Base-by-base conservation (phyloP, 2,113 vertebrate genomes). In the Callionymus lyra region DNA sequence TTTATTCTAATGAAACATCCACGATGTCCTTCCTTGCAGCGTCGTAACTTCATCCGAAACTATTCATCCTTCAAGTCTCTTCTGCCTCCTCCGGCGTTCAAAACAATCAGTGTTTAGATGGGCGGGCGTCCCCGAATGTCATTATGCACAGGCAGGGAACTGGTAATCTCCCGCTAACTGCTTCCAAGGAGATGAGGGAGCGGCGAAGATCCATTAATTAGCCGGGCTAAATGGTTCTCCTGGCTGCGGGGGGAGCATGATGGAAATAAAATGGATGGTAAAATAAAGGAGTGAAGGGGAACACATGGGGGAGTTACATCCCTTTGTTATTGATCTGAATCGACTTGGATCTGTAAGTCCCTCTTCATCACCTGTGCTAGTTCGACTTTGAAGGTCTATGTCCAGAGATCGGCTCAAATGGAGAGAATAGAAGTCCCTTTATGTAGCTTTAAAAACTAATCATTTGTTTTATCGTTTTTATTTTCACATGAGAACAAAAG, bases 191-290 rank as follows among this genome's bases (percentile, higher is more conserved):
- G 73, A 64, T 49, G 59, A 65, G 70, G 67, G 68, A 74, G 68
- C 73, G 64, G 69, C 69, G 72, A 54, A 69, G 63, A 53, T 62
- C 58, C 65, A 64, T 74, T 81, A 65, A 81, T 81, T 77, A 77
- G 49, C 60, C 2, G 33, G 41, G 57, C 57, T 75, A 65, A 79
- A 77, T 53, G 48, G 47, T 52, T 31, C 48, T 72, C 61, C 54
- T 50, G 34, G 71, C 66, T 61, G 39, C 8, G 50, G 63, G 18
- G 8, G 36, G 44, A 34, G 33, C 16, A 49, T 16, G 31, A 56
- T 33, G n/a, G 31, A 41, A 41, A 0, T 16, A 53, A 63, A 41
- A 65, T 31, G 13, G 47, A 55, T 6, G 1, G 11, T 38, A 34
- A 41, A 63, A 47, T 5, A 12, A 40, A 56, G 40, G 36, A 13